A percentile compares a stretch with the other conserved stretches of the same genome.
These are phyloP conservation scores for Melanotaenia parkinsoni DNA, from an alignment of 2,797 vertebrate species.

Conservation along the genomic window DNA sequence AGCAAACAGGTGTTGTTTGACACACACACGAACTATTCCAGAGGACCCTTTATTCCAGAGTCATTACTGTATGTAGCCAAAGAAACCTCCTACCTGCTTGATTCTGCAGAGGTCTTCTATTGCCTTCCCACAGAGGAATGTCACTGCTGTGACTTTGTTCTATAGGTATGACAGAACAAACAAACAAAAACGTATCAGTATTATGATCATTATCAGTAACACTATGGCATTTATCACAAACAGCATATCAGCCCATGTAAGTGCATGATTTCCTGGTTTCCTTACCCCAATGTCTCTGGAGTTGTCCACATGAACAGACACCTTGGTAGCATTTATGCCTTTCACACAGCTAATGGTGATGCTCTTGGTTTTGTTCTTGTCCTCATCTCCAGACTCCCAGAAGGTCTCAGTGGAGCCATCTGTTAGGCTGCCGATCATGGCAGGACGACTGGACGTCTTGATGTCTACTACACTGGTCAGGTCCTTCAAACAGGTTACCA, in stretches of 20 bases:
- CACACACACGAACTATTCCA: neutral
- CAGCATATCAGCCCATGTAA: neutral
- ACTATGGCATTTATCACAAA: neutral
- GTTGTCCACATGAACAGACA: slow-evolving; percentile 97
- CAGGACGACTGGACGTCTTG: slow-evolving; percentile 97
- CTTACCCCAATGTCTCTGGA: slow-evolving; percentile 98
- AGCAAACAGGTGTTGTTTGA: neutral
- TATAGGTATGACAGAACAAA: slow-evolving; percentile 63
- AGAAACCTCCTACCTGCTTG: slow-evolving; percentile 88
- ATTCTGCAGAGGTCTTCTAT: slow-evolving; percentile 98
- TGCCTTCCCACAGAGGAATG: slow-evolving; percentile 96
- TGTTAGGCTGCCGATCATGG: slow-evolving; percentile 99
- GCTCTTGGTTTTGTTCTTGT: slow-evolving; percentile 99
- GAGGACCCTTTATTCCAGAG: neutral
- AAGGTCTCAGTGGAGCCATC: slow-evolving; percentile 99
- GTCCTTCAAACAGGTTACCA: slow-evolving; percentile 96
- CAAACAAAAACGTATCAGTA: neutral
- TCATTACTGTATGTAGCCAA: neutral
- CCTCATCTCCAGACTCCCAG: slow-evolving; percentile 99
- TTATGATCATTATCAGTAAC: neutral
- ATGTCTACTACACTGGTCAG: slow-evolving; percentile 97
- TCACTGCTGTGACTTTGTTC: slow-evolving; percentile 99
- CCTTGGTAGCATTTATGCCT: slow-evolving; percentile 93
- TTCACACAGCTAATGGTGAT: slow-evolving; percentile 98
- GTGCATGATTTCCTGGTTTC: neutral